Evolutionary conservation across 2,797 vertebrate genomes (phyloP).

Genomic region (Tenualosa ilisha): DNA sequence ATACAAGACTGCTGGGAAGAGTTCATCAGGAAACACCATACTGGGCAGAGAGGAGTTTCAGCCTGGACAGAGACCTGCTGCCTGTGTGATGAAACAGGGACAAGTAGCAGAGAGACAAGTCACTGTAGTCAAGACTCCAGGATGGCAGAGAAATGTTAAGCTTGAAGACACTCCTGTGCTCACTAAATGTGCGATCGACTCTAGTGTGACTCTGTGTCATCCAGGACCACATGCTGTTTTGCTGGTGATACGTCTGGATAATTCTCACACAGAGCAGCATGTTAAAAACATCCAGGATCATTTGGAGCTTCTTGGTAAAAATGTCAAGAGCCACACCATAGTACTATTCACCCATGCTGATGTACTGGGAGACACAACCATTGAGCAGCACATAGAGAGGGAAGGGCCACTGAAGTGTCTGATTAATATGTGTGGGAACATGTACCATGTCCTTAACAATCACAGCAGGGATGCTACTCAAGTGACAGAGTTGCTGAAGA

Average conservation of each 20-base stretch:
- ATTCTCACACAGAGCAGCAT: neutral
- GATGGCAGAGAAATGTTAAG: neutral
- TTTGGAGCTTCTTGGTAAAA: neutral
- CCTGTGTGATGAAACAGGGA: neutral
- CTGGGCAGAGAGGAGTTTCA: slow-evolving; percentile 2
- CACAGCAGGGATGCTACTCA: neutral
- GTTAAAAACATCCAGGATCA: neutral
- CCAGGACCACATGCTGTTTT: slow-evolving; percentile 9
- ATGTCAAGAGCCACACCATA: neutral
- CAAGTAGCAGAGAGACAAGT: neutral
- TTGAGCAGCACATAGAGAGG: neutral
- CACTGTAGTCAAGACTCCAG: slow-evolving; percentile 1
- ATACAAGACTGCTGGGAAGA: neutral
- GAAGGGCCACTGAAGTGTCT: neutral
- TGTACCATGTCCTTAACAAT: neutral
- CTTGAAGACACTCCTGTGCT: neutral
- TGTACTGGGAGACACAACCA: neutral
- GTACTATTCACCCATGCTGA: neutral
- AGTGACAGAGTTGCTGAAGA: neutral
- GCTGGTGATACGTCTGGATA: neutral
- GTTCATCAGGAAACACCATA: neutral
- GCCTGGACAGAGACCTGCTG: neutral
- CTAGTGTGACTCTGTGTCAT: neutral
- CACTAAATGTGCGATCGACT: neutral
- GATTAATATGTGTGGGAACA: neutral